Conservation (phyloP, 2,888 invertebrate genomes). For the Tenthredo mesomela region DNA sequence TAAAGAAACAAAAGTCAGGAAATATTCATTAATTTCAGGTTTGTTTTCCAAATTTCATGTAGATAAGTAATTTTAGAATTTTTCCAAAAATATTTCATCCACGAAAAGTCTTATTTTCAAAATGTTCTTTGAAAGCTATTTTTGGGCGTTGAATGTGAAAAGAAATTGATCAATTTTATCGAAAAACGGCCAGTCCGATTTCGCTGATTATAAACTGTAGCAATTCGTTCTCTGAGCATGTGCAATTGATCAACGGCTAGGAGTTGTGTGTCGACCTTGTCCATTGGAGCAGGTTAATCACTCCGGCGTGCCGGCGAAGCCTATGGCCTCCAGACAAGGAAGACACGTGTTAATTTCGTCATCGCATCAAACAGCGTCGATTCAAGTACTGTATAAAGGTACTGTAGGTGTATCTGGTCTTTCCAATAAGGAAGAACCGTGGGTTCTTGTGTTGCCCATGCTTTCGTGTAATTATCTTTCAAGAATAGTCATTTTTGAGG, state of each 20-base stretch:
- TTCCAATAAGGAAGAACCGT: background rate
- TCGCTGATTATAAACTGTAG: background rate
- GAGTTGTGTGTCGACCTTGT: slow-evolving; percentile 15
- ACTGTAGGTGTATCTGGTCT: slow-evolving; percentile 5
- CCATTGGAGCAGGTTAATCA: slow-evolving; percentile 29
- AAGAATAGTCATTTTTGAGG: background rate
- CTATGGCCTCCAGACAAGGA: slow-evolving; percentile 27
- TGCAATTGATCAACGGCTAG: background rate
- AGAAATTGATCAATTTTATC: background rate
- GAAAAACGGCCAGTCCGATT: background rate
- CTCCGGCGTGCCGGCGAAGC: slow-evolving; percentile 16
- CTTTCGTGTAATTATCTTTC: background rate
- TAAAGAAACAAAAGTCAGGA: no score
- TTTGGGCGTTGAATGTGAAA: background rate
- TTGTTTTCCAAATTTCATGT: no score
- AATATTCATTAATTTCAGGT: no score
- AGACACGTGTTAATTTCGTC: slow-evolving; percentile 6
- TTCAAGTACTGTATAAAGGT: background rate
- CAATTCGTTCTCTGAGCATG: background rate
- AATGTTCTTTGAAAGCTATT: background rate
- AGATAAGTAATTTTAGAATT: no score
- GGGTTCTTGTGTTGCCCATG: background rate
- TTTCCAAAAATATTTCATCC: no score
- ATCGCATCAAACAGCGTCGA: background rate
- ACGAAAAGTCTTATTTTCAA: no score